These are phyloP conservation scores for Paratilapia polleni DNA, from an alignment of 2,113 vertebrate species.

Conservation along the genomic window DNA sequence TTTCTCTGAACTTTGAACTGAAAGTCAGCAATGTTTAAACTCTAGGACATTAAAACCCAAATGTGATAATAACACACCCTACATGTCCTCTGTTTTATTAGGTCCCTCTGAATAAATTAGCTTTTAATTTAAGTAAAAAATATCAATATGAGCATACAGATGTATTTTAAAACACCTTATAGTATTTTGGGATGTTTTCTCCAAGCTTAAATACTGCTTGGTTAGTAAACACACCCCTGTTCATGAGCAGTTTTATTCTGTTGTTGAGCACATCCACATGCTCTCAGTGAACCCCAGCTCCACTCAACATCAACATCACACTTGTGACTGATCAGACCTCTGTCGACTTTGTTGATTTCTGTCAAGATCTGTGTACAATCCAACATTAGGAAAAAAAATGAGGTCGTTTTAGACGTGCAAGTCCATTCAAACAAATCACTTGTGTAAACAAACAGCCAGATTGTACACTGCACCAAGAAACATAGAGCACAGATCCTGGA, in stretches of 20 bases:
- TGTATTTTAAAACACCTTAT: neutral
- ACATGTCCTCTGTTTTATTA: neutral
- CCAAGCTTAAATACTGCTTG: neutral
- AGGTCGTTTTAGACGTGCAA: conserved; percentile 42
- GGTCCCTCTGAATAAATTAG: neutral
- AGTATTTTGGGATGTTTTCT: neutral
- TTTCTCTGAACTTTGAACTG: conserved; percentile 63
- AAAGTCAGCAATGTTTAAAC: conserved; percentile 21
- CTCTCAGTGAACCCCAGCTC: conserved; percentile 12
- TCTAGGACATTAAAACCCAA: conserved; percentile 30
- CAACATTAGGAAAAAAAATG: conserved; percentile 37
- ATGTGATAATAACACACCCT: conserved; percentile 22
- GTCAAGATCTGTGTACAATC: conserved; percentile 47
- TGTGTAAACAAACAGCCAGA: conserved; percentile 72
- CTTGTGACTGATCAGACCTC: conserved; percentile 39
- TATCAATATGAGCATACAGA: neutral
- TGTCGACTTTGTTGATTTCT: conserved; percentile 53
- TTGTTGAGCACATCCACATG: neutral
- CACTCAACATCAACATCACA: conserved; percentile 1
- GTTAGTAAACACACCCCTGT: conserved; percentile 4
- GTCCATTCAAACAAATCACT: conserved; percentile 59
- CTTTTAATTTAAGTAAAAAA: neutral
- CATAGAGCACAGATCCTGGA: conserved; percentile 45
- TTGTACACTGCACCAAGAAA: conserved; percentile 46
- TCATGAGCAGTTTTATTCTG: neutral